Base-by-base conservation (phyloP, 1,140 invertebrate species). In the Ganaspis sp. region DNA sequence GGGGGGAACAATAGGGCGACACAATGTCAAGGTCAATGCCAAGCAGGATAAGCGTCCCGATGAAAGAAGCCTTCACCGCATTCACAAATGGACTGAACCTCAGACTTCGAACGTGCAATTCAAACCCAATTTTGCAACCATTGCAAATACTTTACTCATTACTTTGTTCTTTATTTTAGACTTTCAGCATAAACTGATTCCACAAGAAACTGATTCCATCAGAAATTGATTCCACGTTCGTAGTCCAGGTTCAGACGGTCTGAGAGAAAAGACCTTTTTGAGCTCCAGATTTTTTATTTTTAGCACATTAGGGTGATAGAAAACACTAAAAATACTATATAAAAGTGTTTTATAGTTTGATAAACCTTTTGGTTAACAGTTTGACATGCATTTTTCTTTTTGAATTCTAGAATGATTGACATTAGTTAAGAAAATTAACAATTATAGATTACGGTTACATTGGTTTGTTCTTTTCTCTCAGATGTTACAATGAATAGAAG, bases 21-120 rank as follows among this genome's bases (percentile, higher is more conserved):
- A 91, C 90, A 91, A 90, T 87, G 88, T 91, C 90, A 88, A 91
- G 91, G 91, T 92, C 91, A 92, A 91, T 91, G 91, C 90, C 87
- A 91, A 91, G 90, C 90, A 91, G 90, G 88, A 87, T 89, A 91
- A 91, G 88, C 88, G 87, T 84, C 88, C 89, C 89, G 89, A 87
- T 87, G 87, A 88, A 87, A 84, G 89, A 89, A 89, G 85, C 86
- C 84, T 84, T 85, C 83, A 83, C 83, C 81, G 85, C 58, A 64
- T 64, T 64, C 58, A 15, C 58, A 64, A 26, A 64, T 64, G 26
- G 15, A 64, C 58, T 64, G 58, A 64, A 29, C 29, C 23, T 12
- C 15, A 29, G 11, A 64, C 58, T 64, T 64, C 23, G 58, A 15
- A 64, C 29, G 58, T 64, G 12, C 23, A 64, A 64, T 34, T 64